Evolutionary conservation across 2,797 vertebrate genomes (phyloP).

Genomic region (Anguilla marmorata): DNA sequence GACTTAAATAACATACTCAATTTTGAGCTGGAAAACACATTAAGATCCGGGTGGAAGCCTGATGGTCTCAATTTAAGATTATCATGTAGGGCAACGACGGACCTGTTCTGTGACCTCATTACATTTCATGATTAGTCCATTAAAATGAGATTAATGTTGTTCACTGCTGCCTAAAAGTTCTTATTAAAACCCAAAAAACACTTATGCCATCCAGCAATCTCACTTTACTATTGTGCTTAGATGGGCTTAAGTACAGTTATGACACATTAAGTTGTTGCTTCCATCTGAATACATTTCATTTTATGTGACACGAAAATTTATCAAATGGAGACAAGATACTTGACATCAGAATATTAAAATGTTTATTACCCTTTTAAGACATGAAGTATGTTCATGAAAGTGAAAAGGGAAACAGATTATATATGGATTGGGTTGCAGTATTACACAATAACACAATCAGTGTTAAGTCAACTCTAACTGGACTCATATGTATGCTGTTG

Average conservation of each 20-base stretch:
- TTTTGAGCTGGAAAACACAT: conserved; percentile 4
- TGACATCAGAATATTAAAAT: too few relatives aligned
- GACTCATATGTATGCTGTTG: too few relatives aligned
- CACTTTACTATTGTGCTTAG: not conserved
- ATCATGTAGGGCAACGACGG: not conserved
- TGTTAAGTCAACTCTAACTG: too few relatives aligned
- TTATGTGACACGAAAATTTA: not conserved
- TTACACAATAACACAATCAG: too few relatives aligned
- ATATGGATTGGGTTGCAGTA: too few relatives aligned
- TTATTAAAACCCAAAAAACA: not conserved
- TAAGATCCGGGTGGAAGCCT: not conserved
- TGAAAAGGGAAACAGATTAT: too few relatives aligned
- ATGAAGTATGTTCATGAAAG: not conserved
- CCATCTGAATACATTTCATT: not conserved
- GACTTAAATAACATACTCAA: not conserved
- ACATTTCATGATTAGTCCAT: not conserved
- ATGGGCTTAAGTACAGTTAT: not conserved
- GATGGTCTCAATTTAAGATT: not conserved
- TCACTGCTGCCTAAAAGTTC: not conserved
- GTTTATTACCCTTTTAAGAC: not conserved
- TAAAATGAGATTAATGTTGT: not conserved
- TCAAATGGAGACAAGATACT: too few relatives aligned
- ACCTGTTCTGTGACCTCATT: not conserved
- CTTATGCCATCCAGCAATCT: not conserved
- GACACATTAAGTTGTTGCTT: not conserved